Evolutionary conservation across 2,113 vertebrate genomes (phyloP), one percentile per base, ranked within the genome.

Genomic region (Triplophysa siluroides): DNA sequence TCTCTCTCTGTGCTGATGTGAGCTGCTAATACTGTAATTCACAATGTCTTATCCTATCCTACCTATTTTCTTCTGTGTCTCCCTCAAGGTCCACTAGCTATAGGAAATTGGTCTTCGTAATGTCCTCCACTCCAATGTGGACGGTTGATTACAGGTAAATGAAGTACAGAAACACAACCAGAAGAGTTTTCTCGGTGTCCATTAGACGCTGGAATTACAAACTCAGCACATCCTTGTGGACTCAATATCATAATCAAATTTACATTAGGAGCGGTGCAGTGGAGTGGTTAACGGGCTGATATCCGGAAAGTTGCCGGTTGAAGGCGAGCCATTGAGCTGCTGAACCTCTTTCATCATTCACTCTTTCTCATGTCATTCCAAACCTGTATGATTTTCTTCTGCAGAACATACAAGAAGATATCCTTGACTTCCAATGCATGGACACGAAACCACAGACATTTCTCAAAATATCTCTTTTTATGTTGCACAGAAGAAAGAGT

Each of bases 121-220:
- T 63, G 61, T 50, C 16, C 18, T 76, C 24, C 24, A 65, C 12
- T 64, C 10, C 19, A 50, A 23, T 33, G 16, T 52, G 43, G 43
- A 65, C 50, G 61, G 23, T 65, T 65, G 74, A 76, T 52, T 64
- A 38, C 43, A 21, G 18, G 23, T 54, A 65, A 65, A 76, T 65
- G 24, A 11, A 65, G 61, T 76, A 50, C 50, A 43, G 21, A 21
- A 62, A 52, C 13, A 8, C 72, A 65, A 76, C 8, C 18, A 61
- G 12, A 76, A 65, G 61, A 63, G 43, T 74, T 61, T 74, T 61
- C 71, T 74, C 71, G 1, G 54, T 75, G 16, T 6, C 72, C 58
- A 75, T 75, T 62, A 75, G 21, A 61, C 12, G 43, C n/a, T 19
- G 50, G 3, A 23, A 76, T 65, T 52, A 65, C 74, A 54, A 64